These are phyloP conservation scores for Torymus texanus DNA, from an alignment of 2,888 invertebrate genomes.

Conservation along the genomic window DNA sequence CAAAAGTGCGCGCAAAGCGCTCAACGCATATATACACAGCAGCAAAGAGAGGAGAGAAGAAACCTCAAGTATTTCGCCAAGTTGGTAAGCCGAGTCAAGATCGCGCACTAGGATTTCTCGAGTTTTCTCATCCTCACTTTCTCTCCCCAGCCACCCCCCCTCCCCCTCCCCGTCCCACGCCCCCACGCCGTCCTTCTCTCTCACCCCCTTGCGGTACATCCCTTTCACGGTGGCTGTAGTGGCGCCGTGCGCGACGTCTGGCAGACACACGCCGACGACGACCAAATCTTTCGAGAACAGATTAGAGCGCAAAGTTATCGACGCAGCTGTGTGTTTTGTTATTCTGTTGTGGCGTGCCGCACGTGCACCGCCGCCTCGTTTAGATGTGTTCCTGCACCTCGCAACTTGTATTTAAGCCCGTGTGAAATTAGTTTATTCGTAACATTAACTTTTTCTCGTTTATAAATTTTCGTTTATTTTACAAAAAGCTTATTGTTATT, in stretches of 20 bases:
- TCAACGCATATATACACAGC: conserved; percentile 1
- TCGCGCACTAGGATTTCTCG: conserved; percentile 67
- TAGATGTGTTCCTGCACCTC: too few relatives aligned
- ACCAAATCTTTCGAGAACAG: conserved; percentile 56
- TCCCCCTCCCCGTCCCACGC: conserved; percentile 12
- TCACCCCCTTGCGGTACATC: not conserved
- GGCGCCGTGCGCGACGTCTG: conserved; percentile 31
- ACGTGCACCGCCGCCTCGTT: too few relatives aligned
- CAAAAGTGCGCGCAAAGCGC: not conserved
- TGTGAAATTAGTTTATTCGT: too few relatives aligned
- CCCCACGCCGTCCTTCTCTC: conserved; percentile 5
- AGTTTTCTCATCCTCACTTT: conserved; percentile 52
- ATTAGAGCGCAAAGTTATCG: conserved; percentile 58
- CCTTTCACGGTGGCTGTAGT: not conserved
- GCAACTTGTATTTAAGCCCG: too few relatives aligned
- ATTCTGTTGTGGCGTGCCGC: not conserved
- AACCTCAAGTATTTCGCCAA: conserved; percentile 68
- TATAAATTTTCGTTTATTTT: too few relatives aligned
- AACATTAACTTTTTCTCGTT: too few relatives aligned
- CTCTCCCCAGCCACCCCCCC: conserved; percentile 41
- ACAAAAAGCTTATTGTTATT: too few relatives aligned
- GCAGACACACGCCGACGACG: conserved; percentile 6
- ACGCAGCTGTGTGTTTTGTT: conserved; percentile 34
- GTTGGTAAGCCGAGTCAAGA: conserved; percentile 72
- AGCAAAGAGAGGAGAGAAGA: conserved; percentile 43